Base-by-base conservation (phyloP, 2,113 vertebrate species). In the Lophura nycthemera region DNA sequence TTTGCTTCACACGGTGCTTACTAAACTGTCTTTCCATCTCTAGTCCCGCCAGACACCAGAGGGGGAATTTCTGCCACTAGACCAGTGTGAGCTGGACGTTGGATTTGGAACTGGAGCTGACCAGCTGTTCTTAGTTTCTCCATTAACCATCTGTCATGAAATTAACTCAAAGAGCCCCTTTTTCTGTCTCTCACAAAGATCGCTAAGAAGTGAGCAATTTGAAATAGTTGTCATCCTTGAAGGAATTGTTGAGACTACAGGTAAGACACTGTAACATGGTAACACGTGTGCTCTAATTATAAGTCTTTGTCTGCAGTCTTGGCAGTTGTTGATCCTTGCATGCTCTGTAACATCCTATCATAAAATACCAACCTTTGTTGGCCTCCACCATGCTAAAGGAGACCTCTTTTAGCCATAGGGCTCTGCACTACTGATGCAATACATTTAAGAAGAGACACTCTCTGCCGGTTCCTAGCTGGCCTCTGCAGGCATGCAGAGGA, bases 191-290 rank as follows among this genome's bases (percentile, higher is more conserved):
- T 99, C 98, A 3, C 98, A 98, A 97, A 98, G 98, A 96, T 98
- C 98, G 1, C 98, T 99, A 30, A 96, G 97, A 93, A 98, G 96
- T 1, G 98, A 99, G 94, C 98, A 99, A 38, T 99, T 99, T 96
- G 98, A 99, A 97, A 98, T 99, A 5, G 98, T 99, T 20, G 98
- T 99, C 86, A 99, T 99, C 94, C 98, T 99, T 1, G 98, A 99
- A 92, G 98, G 98, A 90, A 99, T 99, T 16, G 98, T 99, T 56
- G 98, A 99, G 96, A 99, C 98, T 12, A 99, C 98, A 0, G 98
- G 98, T 99, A 88, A 98, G 97, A 19, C 48, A 76, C 4, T 3
- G 8, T 32, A 30, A 54, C 8, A 3, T 54, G 27, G 38, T 42
- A 29, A 65, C 13, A 64, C 7, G 15, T 25, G n/a, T 14, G 3